These are phyloP conservation scores for Lordiphosa mommai DNA, from an alignment of 1,140 invertebrate species.

Conservation along the genomic window DNA sequence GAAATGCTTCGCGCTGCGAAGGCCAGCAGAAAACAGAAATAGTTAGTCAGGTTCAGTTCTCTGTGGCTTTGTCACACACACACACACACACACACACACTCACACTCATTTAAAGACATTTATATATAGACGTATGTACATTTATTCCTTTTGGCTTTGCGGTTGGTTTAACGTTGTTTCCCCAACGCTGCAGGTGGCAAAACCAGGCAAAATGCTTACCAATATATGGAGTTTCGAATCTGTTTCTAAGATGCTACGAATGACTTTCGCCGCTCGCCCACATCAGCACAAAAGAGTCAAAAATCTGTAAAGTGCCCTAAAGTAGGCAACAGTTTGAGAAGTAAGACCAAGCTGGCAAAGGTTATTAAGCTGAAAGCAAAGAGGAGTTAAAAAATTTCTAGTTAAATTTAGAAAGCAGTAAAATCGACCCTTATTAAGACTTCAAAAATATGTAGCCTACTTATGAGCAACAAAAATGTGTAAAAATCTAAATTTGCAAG, in stretches of 20 bases:
- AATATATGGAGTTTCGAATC: not conserved
- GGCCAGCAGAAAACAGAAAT: constrained; percentile 40
- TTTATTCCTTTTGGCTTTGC: constrained; percentile 21
- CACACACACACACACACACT: not conserved
- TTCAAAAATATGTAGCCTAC: no score
- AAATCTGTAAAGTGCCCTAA: not conserved
- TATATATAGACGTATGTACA: constrained; percentile 1
- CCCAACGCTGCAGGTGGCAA: constrained; percentile 6
- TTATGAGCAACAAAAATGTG: no score
- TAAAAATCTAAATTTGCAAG: no score
- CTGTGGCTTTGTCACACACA: constrained; percentile 36
- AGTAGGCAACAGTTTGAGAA: not conserved
- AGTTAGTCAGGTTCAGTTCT: constrained; percentile 48
- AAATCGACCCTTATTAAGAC: no score
- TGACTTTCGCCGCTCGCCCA: not conserved
- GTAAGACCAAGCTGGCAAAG: no score
- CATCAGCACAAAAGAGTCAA: not conserved
- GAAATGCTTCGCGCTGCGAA: constrained; percentile 15
- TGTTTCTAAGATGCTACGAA: not conserved
- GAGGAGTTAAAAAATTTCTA: not conserved
- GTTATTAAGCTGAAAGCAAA: no score
- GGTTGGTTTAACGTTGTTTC: constrained; percentile 26
- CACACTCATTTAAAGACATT: not conserved
- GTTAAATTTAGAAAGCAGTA: no score
- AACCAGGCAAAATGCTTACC: not conserved